These are phyloP conservation scores for Andrena camellia DNA, from an alignment of 2,888 invertebrate genomes.

Conservation along the genomic window DNA sequence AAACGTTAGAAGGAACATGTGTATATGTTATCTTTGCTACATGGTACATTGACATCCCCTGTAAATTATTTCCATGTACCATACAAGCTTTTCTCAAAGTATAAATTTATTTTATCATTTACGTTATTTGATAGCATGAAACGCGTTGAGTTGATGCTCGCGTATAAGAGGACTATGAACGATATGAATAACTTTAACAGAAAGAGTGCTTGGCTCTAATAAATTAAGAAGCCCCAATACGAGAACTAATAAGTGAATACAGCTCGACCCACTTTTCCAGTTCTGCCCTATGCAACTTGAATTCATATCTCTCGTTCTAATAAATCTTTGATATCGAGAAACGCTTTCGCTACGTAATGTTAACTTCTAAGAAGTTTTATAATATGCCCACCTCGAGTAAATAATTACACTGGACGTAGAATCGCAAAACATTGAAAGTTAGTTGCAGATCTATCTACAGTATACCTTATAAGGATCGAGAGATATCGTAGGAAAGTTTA, in stretches of 20 bases:
- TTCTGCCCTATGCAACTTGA: not conserved
- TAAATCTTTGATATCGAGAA: constrained; percentile 12
- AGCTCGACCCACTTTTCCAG: not conserved
- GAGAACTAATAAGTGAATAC: not conserved
- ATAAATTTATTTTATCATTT: constrained; percentile 36
- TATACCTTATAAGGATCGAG: not conserved
- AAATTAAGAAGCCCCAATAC: constrained; percentile 14
- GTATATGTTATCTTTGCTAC: constrained; percentile 37
- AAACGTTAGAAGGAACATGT: constrained; percentile 18
- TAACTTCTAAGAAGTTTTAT: constrained; percentile 38
- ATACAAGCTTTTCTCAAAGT: constrained; percentile 47
- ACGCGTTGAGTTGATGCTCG: constrained; percentile 16
- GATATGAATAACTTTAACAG: not conserved
- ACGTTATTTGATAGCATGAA: constrained; percentile 28
- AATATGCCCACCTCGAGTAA: constrained; percentile 26
- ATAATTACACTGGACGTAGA: constrained; percentile 7
- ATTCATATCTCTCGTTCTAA: constrained; percentile 8
- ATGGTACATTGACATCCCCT: constrained; percentile 35
- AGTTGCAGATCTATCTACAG: constrained; percentile 15
- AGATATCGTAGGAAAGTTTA: not conserved
- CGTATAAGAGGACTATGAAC: constrained; percentile 4
- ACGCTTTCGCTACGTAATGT: not conserved
- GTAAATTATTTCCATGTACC: constrained; percentile 64
- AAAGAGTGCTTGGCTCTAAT: constrained; percentile 12
- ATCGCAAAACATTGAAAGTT: not conserved